Conservation (phyloP, 1,140 invertebrate genomes). For the Oreohelix idahoensis region DNA sequence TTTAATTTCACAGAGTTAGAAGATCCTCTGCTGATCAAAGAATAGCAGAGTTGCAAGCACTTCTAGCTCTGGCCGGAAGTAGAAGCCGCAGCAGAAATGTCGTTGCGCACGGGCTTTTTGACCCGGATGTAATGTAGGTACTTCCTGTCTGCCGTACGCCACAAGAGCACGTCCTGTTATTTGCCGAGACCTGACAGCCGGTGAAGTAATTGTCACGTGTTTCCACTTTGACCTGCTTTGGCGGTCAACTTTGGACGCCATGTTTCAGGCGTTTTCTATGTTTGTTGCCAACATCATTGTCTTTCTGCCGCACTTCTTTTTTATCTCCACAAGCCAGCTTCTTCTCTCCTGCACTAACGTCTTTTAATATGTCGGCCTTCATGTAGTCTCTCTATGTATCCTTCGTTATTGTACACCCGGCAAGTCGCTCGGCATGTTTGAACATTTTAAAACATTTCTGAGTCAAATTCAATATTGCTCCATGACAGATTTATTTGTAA, state of each 20-base stretch:
- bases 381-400: no score
- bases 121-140: constrained; percentile 56
- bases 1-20: constrained; percentile 49
- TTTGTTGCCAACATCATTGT: background rate
- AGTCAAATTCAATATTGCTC: no score
- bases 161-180: background rate
- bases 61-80: constrained; percentile 53
- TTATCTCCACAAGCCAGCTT: no score
- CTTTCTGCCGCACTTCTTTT: no score
- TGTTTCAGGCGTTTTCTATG: background rate
- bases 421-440: no score
- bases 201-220: background rate
- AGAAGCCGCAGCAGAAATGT: constrained; percentile 32
- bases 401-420: no score
- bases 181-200: background rate
- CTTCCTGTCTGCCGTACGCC: background rate
- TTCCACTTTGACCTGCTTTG: background rate
- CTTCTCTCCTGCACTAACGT: no score
- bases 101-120: constrained; percentile 58
- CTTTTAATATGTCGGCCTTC: no score
- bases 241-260: background rate
- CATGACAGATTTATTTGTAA: no score
- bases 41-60: constrained; percentile 61
- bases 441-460: no score
- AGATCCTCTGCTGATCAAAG: constrained; percentile 61